phyloP scores from a whole-genome alignment of 2,888 invertebrate genomes.

The Drosophila algonquin region DNA sequence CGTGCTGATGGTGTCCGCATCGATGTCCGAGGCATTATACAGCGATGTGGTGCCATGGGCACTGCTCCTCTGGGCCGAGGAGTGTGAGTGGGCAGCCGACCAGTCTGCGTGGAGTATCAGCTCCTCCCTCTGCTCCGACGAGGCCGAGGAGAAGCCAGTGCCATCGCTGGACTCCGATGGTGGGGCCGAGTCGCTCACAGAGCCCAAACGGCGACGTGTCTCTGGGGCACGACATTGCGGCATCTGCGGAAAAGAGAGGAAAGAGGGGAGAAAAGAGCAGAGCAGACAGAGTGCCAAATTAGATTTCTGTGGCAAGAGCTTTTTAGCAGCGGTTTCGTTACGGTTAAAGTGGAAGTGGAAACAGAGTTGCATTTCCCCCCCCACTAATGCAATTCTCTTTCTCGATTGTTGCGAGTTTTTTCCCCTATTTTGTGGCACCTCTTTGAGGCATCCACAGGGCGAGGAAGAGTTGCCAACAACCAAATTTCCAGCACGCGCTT shows the following conservation, averaged over 20 bases:
- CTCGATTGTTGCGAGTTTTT: background rate
- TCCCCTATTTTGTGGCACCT: slow-evolving; percentile 3
- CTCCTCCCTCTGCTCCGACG: slow-evolving; percentile 81
- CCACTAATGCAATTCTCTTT: slow-evolving; percentile 50
- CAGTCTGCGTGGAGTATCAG: slow-evolving; percentile 65
- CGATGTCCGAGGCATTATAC: slow-evolving; percentile 82
- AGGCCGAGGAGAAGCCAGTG: slow-evolving; percentile 84
- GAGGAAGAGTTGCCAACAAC: slow-evolving; percentile 55
- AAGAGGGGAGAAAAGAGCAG: background rate
- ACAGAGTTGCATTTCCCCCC: background rate
- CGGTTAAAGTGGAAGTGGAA: slow-evolving; percentile 35
- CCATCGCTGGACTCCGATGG: slow-evolving; percentile 86
- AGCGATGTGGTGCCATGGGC: slow-evolving; percentile 80
- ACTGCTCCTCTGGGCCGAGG: slow-evolving; percentile 66
- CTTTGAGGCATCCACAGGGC: slow-evolving; percentile 17
- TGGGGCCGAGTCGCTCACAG: slow-evolving; percentile 86
- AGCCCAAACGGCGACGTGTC: slow-evolving; percentile 85
- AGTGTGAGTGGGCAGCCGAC: slow-evolving; percentile 64
- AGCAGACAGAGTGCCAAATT: slow-evolving; percentile 50
- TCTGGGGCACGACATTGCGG: slow-evolving; percentile 79
- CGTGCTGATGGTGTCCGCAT: slow-evolving; percentile 83
- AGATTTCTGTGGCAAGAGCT: slow-evolving; percentile 71
- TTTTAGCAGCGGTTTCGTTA: slow-evolving; percentile 53
- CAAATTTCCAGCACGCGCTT: slow-evolving; percentile 54
- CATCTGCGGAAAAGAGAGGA: slow-evolving; percentile 65